phyloP scores from a whole-genome alignment of 2,888 invertebrate genomes.

The Caenorhabditis becei region DNA sequence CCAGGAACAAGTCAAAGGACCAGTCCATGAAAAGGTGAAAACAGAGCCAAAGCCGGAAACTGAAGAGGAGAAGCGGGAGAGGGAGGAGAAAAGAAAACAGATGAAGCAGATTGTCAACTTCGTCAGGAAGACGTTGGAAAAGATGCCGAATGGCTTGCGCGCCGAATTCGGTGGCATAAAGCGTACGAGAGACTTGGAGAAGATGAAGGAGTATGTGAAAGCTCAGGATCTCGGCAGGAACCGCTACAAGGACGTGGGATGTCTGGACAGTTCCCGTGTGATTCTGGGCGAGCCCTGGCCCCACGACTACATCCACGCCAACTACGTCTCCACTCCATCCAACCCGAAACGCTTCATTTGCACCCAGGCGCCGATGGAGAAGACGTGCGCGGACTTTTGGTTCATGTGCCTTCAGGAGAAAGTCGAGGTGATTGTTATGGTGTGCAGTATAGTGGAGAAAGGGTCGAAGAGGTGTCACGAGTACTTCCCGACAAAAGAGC shows the following conservation, averaged over 20 bases:
- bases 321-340: constrained; percentile 61
- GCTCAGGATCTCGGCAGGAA: constrained; percentile 48
- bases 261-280: constrained; percentile 63
- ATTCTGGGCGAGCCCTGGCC: constrained; percentile 44
- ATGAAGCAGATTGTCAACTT: constrained; percentile 49
- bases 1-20: too few species aligned
- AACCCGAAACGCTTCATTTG: constrained; percentile 60
- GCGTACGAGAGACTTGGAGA: constrained; percentile 49
- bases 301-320: constrained; percentile 66
- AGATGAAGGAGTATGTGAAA: constrained; percentile 56
- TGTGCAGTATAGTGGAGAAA: constrained; percentile 67
- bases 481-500: constrained; percentile 59
- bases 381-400: constrained; percentile 69
- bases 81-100: too few species aligned
- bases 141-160: constrained; percentile 40
- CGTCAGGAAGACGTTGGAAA: constrained; percentile 44
- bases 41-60: neutral
- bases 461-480: constrained; percentile 63
- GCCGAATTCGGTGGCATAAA: constrained; percentile 54
- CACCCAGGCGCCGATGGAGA: constrained; percentile 68
- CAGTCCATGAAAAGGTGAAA: too few species aligned
- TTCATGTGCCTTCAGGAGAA: constrained; percentile 65
- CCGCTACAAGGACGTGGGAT: constrained; percentile 65
- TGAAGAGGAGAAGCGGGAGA: neutral
- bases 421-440: constrained; percentile 65